Evolutionary conservation across 2,888 invertebrate genomes (phyloP), one percentile per base, ranked within the genome.

Genomic region (Corbicula japonica): DNA sequence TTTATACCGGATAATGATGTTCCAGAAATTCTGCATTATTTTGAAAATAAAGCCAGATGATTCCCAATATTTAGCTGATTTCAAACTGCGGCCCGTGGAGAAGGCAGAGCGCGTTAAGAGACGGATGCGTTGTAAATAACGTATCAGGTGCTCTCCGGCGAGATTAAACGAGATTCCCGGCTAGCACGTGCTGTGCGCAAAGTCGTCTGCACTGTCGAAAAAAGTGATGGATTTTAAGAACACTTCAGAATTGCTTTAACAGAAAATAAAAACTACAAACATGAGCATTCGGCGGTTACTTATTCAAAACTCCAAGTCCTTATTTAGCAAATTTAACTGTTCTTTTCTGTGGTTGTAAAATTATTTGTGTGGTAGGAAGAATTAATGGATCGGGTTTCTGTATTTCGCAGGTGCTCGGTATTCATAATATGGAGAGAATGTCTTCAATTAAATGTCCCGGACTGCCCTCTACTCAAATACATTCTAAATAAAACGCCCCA

Each of bases 81-180:
- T 73, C 82, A 66, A 50, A 73, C 75, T 34, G 78, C 12, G 78
- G 52, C 69, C 52, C 32, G 82, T 66, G 48, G 82, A 21, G 82
- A 79, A 66, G 65, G 52, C 65, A 72, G 73, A 26, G 60, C 66
- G 71, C 66, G 74, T 72, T 75, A 77, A 74, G 76, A 58, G 77
- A 66, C 70, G 70, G 50, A 44, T 58, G 71, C 72, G 71, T 58
- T 60, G 74, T 74, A 76, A 80, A 80, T 80, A 76, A 83, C 78
- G 72, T 78, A 80, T 83, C 83, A 76, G 66, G 77, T 80, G 83
- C 71, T 80, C 63, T 80, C 58, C 60, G 35, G 60, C 83, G 78
- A 83, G 83, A 83, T 83, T 73, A 80, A 69, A 73, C 76, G 83
- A 83, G 80, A 80, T 71, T 78, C 80, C 77, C 65, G 76, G 72